Evolutionary conservation across 2,888 invertebrate genomes (phyloP), one percentile per base, ranked within the genome.

Genomic region (Margaritifera margaritifera): DNA sequence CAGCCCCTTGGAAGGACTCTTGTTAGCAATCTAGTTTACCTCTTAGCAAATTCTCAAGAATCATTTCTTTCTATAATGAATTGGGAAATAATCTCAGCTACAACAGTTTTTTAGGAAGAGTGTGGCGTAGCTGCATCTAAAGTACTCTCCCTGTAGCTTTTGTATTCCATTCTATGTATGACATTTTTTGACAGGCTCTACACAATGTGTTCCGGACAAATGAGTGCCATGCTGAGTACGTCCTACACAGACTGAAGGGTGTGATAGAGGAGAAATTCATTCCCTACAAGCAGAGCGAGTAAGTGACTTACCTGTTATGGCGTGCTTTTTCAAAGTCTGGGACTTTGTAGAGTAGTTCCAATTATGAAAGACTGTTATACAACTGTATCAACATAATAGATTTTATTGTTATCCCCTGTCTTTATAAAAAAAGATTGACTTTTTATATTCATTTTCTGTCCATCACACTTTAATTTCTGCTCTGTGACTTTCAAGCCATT

Each of bases 161-260:
- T 59, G 20, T 22, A n/a, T 27, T 59, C 59, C 59, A 59, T 24
- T 59, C 19, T 20, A 59, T 24, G 27, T 42, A 42, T 11, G 11
- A 42, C 42, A 27, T 31, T 50, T 5, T 31, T n/a, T 78, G 80
- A 27, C 80, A 89, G 88, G 92, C 93, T 69, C 89, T 94, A 79
- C 93, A 93, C 84, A 94, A 94, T 86, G 93, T 94, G 62, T 94
- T 94, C 8, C 93, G 93, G 60, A 94, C 94, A 4, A 92, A 92
- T 55, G 93, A 92, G 75, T 91, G 90, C 60, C 92, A 92, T 87
- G 92, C 94, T 6, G 93, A 94, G 78, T 90, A 92, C 76, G 93
- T 94, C 20, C 90, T 94, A 63, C 91, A 90, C 50, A 92, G 92
- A 84, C 89, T 94, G 59, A 91, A 91, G 66, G 90, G 91, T 63